These are phyloP conservation scores for Apotomis capreana DNA, from an alignment of 2,888 invertebrate genomes.

Conservation along the genomic window DNA sequence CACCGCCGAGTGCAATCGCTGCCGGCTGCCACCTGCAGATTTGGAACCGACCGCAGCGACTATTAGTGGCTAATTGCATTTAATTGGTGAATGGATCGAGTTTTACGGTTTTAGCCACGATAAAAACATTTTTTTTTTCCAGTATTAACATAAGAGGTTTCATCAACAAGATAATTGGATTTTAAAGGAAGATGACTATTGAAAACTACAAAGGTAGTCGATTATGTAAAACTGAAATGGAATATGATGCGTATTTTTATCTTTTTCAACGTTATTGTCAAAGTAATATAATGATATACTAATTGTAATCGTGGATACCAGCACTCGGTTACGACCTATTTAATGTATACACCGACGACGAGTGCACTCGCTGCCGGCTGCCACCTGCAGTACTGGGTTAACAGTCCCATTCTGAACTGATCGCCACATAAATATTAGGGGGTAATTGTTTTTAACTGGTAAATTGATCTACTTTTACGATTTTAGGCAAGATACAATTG, in stretches of 20 bases:
- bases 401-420: not conserved
- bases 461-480: not conserved
- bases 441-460: not conserved
- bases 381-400: slow-evolving; percentile 20
- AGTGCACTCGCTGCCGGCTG: slow-evolving; percentile 34
- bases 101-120: not conserved
- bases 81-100: slow-evolving; percentile 2
- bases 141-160: too few relatives aligned
- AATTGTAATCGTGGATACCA: slow-evolving; percentile 57
- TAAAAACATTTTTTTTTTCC: too few relatives aligned
- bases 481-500: too few relatives aligned
- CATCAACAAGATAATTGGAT: too few relatives aligned
- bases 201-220: too few relatives aligned
- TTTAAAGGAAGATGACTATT: too few relatives aligned
- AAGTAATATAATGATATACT: too few relatives aligned
- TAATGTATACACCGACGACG: slow-evolving; percentile 47
- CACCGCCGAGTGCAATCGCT: slow-evolving; percentile 32
- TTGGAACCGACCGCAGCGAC: not conserved
- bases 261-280: too few relatives aligned
- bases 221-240: too few relatives aligned
- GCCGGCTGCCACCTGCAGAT: slow-evolving; percentile 31
- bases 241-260: too few relatives aligned
- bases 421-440: not conserved
- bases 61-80: slow-evolving; percentile 3
- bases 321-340: slow-evolving; percentile 69